Base-by-base conservation (phyloP, 1,140 invertebrate species). In the Drosophila burlai region DNA sequence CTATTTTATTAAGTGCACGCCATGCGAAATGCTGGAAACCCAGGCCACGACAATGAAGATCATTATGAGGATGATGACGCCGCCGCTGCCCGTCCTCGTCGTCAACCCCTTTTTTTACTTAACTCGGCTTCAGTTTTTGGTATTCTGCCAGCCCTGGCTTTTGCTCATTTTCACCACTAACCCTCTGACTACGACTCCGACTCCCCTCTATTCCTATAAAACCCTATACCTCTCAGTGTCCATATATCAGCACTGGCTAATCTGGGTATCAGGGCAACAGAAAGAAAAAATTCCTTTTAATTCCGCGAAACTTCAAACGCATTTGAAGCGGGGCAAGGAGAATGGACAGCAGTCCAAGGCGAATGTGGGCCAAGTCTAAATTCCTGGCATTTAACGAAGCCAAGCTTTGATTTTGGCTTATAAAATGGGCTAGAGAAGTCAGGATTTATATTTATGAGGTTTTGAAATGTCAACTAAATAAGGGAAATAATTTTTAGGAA, bases 1-100 rank as follows among this genome's bases (percentile, higher is more conserved):
- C 84, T 73, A 90, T 90, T 90, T 89, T 90, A 89, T 89, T 84
- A 89, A 89, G 85, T 87, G 73, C 84, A 89, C 65, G 68, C 73
- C 72, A 83, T 69, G 76, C 76, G 36, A 67, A 83, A 75, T 64
- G 26, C 62, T 63, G 40, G 57, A 77, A 47, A 38, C 66, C 50
- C 66, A 26, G 52, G 52, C 71, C 68, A 73, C 69, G 69, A 73
- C 71, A 74, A 74, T 74, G 71, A 74, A 74, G 71, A 74, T 74
- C 71, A 74, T 74, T 74, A 74, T 74, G 67, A 73, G 21, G 69
- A 74, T 73, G 71, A 74, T 74, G 71, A 74, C 69, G 71, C 66
- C 67, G n/a, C 43, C 18, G 72, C n/a, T 7, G 45, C 5, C 43
- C 29, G 36, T 38, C 18, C 18, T 59, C 18, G 26, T 47, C 50